phyloP scores from a whole-genome alignment of 2,113 vertebrate genomes.

The Podilymbus podiceps region DNA sequence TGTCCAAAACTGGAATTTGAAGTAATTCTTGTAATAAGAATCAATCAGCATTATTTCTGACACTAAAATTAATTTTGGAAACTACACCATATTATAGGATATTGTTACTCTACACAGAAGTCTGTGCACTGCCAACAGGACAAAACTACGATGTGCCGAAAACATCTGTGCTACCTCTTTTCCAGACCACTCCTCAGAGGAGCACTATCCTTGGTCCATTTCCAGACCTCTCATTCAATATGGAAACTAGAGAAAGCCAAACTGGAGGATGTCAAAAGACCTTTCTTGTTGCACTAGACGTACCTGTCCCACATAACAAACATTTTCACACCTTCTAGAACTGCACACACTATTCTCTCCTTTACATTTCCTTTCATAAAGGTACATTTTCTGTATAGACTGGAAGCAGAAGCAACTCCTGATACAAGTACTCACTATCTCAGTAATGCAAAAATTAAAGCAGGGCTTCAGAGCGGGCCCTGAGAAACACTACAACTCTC shows the following conservation, averaged over 20 bases:
- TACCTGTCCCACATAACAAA: neutral
- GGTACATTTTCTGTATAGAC: neutral
- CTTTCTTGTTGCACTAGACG: neutral
- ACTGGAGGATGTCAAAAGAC: neutral
- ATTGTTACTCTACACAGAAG: neutral
- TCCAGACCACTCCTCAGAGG: neutral
- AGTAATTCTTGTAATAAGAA: neutral
- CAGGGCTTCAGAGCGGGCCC: neutral
- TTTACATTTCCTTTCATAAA: neutral
- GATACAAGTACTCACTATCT: neutral
- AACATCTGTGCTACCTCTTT: neutral
- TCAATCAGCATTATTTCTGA: neutral
- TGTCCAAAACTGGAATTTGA: neutral
- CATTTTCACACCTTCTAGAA: neutral
- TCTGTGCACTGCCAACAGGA: neutral
- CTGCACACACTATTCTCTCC: neutral
- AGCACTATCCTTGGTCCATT: neutral
- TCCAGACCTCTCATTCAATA: neutral
- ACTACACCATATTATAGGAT: neutral
- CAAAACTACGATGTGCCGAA: neutral
- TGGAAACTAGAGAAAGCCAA: neutral
- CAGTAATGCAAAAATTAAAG: neutral
- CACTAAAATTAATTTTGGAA: neutral
- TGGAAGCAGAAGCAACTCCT: neutral
- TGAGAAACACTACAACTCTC: neutral